Conservation (phyloP, 2,113 vertebrate species). For the Oncorhynchus mykiss region DNA sequence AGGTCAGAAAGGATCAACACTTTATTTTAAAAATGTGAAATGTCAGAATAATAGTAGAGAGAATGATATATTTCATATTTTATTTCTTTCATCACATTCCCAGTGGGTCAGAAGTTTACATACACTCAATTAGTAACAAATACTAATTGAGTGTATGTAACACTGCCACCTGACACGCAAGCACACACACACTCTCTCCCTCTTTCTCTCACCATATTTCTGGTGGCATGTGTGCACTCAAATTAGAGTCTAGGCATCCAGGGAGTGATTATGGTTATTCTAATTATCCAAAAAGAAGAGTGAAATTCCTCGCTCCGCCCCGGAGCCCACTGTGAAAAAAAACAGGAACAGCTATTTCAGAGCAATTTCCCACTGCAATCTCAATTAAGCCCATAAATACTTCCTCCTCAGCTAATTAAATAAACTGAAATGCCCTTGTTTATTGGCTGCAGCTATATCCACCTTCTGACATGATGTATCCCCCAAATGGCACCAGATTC, state of each 20-base stretch:
- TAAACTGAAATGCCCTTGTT: conserved; percentile 92
- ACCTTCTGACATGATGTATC: conserved; percentile 65
- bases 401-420: conserved; percentile 95
- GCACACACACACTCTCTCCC: too few species aligned
- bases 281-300: conserved; percentile 70
- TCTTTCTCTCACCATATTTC: background rate
- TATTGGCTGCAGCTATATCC: conserved; percentile 75
- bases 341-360: conserved; percentile 75
- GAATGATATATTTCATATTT: too few species aligned
- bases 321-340: conserved; percentile 63
- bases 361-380: conserved; percentile 91
- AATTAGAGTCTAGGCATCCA: conserved; percentile 68
- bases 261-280: conserved; percentile 76
- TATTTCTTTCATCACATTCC: too few species aligned
- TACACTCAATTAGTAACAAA: too few species aligned
- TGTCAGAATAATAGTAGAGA: too few species aligned
- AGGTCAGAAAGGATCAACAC: too few species aligned
- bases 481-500: too few species aligned
- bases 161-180: too few species aligned
- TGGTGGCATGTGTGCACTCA: conserved; percentile 43
- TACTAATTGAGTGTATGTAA: too few species aligned
- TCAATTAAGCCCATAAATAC: conserved; percentile 94
- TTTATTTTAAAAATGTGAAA: too few species aligned
- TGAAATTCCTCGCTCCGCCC: conserved; percentile 63
- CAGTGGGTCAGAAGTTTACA: too few species aligned